Evolutionary conservation across 2,113 vertebrate genomes (phyloP).

Genomic region (Recurvirostra avosetta): DNA sequence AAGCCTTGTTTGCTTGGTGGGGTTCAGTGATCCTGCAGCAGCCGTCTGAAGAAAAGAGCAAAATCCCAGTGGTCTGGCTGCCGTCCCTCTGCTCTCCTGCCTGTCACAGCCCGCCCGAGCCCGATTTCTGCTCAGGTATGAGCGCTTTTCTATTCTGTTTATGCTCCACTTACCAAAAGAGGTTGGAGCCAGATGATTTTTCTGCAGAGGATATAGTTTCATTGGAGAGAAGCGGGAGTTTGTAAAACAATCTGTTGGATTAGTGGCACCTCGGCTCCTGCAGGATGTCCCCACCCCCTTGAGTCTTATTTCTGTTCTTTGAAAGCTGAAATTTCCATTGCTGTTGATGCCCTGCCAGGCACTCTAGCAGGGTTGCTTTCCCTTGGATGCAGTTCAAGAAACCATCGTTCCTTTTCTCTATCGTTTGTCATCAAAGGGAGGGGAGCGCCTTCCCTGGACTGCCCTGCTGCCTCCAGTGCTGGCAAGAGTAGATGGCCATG

Average conservation of each 20-base stretch:
- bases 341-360: conserved; percentile 59
- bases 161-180: not conserved
- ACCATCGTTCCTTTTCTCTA: conserved; percentile 45
- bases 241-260: not conserved
- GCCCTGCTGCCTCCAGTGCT: conserved; percentile 17
- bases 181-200: conserved; percentile 12
- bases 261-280: not conserved
- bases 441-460: not conserved
- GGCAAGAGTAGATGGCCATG: not conserved
- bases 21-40: not conserved
- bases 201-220: conserved; percentile 1
- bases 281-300: not conserved
- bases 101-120: not conserved
- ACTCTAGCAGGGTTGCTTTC: conserved; percentile 61
- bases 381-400: conserved; percentile 71
- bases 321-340: conserved; percentile 67
- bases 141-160: not conserved
- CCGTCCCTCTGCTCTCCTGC: not conserved
- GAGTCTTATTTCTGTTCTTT: conserved; percentile 29
- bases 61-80: not conserved
- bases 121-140: not conserved
- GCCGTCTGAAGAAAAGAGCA: not conserved
- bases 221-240: not conserved
- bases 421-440: conserved; percentile 45
- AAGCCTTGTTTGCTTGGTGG: not conserved